Evolutionary conservation across 2,797 vertebrate species (phyloP).

Genomic region (Sphaeramia orbicularis): DNA sequence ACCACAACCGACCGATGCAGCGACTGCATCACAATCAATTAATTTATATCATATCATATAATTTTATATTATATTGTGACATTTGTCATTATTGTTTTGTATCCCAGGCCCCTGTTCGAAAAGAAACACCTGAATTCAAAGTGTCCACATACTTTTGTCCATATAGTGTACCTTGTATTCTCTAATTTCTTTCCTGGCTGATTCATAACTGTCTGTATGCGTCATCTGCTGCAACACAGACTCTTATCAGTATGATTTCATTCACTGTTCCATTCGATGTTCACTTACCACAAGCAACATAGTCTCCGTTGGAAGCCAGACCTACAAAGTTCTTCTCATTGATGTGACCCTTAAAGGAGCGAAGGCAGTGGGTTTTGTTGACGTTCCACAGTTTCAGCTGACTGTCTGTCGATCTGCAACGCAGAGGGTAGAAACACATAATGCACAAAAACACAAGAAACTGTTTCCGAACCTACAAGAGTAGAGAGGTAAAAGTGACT

Average conservation of each 20-base stretch:
- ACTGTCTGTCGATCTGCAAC: conserved; percentile 95
- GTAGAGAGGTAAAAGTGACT: conserved; percentile 70
- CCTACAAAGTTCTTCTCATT: conserved; percentile 99
- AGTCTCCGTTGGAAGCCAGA: conserved; percentile 97
- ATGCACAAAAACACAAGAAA: background rate
- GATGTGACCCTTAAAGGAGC: conserved; percentile 99
- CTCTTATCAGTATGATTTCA: background rate
- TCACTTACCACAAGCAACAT: conserved; percentile 95
- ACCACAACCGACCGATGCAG: no score
- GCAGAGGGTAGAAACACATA: background rate
- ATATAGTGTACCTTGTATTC: background rate
- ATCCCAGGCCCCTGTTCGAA: no score
- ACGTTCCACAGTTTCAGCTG: conserved; percentile 99
- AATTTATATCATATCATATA: no score
- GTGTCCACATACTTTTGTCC: no score
- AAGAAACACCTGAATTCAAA: no score
- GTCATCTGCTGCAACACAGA: background rate
- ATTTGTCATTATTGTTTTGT: no score
- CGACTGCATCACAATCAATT: no score
- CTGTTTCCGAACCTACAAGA: background rate
- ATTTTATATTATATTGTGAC: no score
- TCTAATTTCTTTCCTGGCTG: background rate
- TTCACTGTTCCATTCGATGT: no score
- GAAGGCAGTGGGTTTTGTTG: conserved; percentile 97
- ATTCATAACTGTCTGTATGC: no score